These are phyloP conservation scores for Pristiophorus japonicus DNA, from an alignment of 2,113 vertebrate genomes.

Conservation along the genomic window DNA sequence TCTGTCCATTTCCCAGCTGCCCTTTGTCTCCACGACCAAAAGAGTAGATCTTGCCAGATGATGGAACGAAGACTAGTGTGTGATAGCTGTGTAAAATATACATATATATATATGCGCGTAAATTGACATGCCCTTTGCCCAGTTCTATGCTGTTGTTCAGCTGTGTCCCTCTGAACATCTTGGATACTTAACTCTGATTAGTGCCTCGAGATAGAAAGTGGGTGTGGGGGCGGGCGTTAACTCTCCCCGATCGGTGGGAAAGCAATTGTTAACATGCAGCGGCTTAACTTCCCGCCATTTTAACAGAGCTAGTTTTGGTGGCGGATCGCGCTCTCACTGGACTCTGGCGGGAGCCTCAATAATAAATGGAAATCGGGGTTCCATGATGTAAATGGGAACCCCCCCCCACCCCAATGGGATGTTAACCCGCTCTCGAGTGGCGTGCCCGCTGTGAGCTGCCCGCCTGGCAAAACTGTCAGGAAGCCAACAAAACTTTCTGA, in stretches of 20 bases:
- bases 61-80: conserved; percentile 54
- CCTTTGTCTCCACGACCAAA: conserved; percentile 55
- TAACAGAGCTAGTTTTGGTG: not conserved
- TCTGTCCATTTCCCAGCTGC: conserved; percentile 44
- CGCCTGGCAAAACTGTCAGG: not conserved
- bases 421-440: not conserved
- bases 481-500: not conserved
- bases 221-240: not conserved
- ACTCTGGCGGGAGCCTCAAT: not conserved
- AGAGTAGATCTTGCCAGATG: conserved; percentile 52
- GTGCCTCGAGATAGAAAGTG: not conserved
- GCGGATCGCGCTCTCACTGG: not conserved
- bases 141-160: not conserved
- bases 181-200: too few species aligned
- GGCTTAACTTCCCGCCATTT: not conserved
- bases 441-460: too few species aligned
- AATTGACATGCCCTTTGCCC: not conserved
- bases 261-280: not conserved
- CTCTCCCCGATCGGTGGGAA: not conserved
- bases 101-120: not conserved
- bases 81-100: conserved; percentile 46
- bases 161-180: too few species aligned
- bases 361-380: not conserved
- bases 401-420: not conserved
- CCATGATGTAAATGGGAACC: not conserved